Conservation (phyloP, 2,113 vertebrate genomes). For the Oceanites oceanicus region DNA sequence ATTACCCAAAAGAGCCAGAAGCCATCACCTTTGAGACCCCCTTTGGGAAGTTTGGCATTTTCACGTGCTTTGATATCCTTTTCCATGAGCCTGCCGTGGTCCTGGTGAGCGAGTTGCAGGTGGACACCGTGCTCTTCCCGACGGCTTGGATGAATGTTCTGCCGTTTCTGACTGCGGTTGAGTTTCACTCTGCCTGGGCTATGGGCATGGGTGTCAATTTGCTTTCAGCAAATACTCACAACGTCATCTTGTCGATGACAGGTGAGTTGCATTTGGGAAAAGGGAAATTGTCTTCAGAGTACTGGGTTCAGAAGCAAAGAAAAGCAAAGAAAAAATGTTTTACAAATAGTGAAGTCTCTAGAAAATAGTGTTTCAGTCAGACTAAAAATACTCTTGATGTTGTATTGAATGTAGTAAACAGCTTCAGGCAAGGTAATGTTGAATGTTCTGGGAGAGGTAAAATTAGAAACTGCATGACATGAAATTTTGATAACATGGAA, state of each 20-base stretch:
- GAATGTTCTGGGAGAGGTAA: background rate
- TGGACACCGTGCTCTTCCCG: slow-evolving; percentile 70
- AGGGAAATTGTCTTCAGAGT: background rate
- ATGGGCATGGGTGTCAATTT: slow-evolving; percentile 75
- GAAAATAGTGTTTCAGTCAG: background rate
- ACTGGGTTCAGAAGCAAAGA: background rate
- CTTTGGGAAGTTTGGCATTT: slow-evolving; percentile 88
- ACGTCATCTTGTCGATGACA: slow-evolving; percentile 71
- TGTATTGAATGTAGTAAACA: background rate
- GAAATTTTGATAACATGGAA: background rate
- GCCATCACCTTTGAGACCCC: slow-evolving; percentile 81
- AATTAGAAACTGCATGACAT: background rate
- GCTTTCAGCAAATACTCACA: slow-evolving; percentile 79
- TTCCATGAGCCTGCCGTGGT: slow-evolving; percentile 77
- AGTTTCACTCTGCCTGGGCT: slow-evolving; percentile 77
- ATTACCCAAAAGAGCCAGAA: slow-evolving; percentile 74
- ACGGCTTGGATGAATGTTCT: slow-evolving; percentile 70
- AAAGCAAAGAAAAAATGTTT: background rate
- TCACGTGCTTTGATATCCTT: slow-evolving; percentile 91
- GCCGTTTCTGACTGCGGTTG: slow-evolving; percentile 63
- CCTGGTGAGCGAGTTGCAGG: slow-evolving; percentile 72
- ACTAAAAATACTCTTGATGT: background rate
- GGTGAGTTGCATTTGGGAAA: slow-evolving; percentile 41
- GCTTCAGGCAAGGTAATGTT: background rate
- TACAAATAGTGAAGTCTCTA: background rate